Conservation (phyloP, 2,888 invertebrate species). For the Odontomyia ornata region DNA sequence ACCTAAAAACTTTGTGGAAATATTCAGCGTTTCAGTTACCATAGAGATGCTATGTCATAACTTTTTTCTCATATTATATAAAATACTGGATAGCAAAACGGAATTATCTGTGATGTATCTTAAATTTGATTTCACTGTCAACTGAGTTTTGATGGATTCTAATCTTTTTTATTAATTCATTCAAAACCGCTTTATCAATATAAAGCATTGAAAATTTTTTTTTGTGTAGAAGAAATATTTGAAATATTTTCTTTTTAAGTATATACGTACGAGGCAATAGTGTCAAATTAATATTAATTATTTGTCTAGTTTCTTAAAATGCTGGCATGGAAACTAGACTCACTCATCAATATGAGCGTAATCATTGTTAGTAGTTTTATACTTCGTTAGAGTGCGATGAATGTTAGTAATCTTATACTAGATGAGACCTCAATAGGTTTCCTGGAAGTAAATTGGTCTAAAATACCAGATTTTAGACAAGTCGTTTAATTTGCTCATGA, state of each 20-base stretch:
- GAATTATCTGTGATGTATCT: not conserved
- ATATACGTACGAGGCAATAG: constrained; percentile 16
- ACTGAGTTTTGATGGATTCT: not conserved
- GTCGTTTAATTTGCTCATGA: not conserved
- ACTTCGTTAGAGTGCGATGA: not conserved
- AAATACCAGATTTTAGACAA: not conserved
- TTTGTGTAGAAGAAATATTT: constrained; percentile 5
- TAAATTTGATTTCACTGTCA: constrained; percentile 22
- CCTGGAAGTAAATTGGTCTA: not conserved
- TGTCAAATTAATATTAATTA: constrained; percentile 1
- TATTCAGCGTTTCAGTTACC: too few species aligned
- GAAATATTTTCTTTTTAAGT: constrained; percentile 20
- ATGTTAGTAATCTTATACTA: not conserved
- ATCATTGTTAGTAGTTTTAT: not conserved
- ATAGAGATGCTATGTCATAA: too few species aligned
- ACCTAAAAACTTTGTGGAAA: too few species aligned
- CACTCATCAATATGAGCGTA: constrained; percentile 26
- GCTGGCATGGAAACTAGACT: not conserved
- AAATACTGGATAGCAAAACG: not conserved
- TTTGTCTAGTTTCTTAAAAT: not conserved
- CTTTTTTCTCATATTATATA: not conserved
- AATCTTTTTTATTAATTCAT: not conserved
- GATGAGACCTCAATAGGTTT: not conserved
- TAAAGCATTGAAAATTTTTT: constrained; percentile 11
- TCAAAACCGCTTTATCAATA: constrained; percentile 18